phyloP scores from a whole-genome alignment of 2,113 vertebrate species.

The Oryzias woworae region DNA sequence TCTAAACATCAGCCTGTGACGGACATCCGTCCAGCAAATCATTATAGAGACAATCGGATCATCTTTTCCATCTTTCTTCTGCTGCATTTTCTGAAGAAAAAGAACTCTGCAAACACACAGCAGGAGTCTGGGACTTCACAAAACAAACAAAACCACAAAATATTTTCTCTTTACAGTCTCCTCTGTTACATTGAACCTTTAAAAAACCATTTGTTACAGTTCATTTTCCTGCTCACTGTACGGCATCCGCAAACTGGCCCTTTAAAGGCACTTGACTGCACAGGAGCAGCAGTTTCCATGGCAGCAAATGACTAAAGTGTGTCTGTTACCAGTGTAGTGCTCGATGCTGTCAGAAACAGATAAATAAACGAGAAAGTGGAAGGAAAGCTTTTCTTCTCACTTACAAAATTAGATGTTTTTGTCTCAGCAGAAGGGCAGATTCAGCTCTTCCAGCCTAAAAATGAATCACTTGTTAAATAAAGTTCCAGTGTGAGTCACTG shows the following conservation, averaged over 20 bases:
- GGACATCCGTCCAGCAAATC: no score
- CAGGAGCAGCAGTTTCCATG: constrained; percentile 71
- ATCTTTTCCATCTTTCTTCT: no score
- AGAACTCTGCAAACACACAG: no score
- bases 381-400: constrained; percentile 33
- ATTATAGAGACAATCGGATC: no score
- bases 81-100: no score
- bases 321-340: constrained; percentile 41
- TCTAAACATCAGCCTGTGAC: no score
- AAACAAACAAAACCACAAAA: no score
- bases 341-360: constrained; percentile 45
- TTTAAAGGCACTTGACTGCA: constrained; percentile 62
- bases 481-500: constrained; percentile 1
- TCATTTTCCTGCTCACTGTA: neutral
- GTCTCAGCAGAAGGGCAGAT: constrained; percentile 20
- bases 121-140: no score
- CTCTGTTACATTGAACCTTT: no score
- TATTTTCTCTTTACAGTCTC: no score
- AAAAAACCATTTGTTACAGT: no score
- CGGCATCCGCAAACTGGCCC: constrained; percentile 23
- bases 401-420: constrained; percentile 15
- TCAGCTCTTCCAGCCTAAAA: constrained; percentile 16
- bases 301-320: constrained; percentile 72
- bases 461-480: constrained; percentile 24
- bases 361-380: constrained; percentile 42